A percentile compares a stretch with the other conserved stretches of the same genome.
Evolutionary conservation across 2,888 invertebrate genomes (phyloP).

Genomic region (Pseudolycoriella hygida): DNA sequence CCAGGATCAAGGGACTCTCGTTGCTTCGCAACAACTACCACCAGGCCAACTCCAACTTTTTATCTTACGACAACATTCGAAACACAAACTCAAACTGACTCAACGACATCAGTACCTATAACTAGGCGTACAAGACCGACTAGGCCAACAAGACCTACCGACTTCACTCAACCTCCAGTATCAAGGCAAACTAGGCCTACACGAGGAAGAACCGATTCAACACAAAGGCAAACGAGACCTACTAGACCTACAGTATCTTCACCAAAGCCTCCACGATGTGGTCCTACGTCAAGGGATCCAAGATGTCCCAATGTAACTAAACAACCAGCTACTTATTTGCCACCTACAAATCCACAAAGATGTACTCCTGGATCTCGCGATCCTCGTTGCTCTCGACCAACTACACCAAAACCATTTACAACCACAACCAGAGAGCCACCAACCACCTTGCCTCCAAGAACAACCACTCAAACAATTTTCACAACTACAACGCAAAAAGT

Average conservation of each 20-base stretch:
- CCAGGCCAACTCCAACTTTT: no score
- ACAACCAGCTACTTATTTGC: no score
- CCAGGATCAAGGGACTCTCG: conserved; percentile 20
- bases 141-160: background rate
- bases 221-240: no score
- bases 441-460: conserved; percentile 13
- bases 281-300: conserved; percentile 7
- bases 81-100: no score
- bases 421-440: conserved; percentile 10
- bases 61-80: no score
- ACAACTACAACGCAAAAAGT: conserved; percentile 15
- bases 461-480: conserved; percentile 13
- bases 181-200: conserved; percentile 14
- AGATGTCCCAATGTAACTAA: conserved; percentile 12
- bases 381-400: conserved; percentile 21
- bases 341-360: no score
- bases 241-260: no score
- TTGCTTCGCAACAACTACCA: conserved; percentile 18
- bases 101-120: no score
- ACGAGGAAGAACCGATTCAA: no score
- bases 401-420: conserved; percentile 21
- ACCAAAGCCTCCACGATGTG: no score
- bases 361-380: no score
- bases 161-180: conserved; percentile 14
- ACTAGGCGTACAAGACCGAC: no score